These are phyloP conservation scores for Temnothorax ravouxi DNA, from an alignment of 2,888 invertebrate species.

Conservation along the genomic window DNA sequence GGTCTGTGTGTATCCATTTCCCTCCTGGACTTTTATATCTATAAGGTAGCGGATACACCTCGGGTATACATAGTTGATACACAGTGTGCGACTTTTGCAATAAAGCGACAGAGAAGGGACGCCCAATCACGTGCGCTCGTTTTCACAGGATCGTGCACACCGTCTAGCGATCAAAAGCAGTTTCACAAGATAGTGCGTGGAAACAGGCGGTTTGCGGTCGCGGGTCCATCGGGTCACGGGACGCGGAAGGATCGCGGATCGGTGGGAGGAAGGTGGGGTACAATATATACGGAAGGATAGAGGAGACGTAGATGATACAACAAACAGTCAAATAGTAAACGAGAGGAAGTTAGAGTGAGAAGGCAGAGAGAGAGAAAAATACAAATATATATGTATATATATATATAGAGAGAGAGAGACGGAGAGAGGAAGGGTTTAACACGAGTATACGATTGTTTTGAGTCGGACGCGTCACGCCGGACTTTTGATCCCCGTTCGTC, in stretches of 20 bases:
- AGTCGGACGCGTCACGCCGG: conserved; percentile 36
- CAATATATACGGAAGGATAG: background rate
- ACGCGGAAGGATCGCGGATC: background rate
- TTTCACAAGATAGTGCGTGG: conserved; percentile 72
- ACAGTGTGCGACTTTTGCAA: conserved; percentile 81
- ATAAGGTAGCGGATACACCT: conserved; percentile 67
- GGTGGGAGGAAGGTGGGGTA: background rate
- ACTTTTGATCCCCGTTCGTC: conserved; percentile 36
- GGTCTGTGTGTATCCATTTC: conserved; percentile 62
- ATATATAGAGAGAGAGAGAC: conserved; percentile 41
- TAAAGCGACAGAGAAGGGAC: conserved; percentile 86
- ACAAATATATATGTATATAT: conserved; percentile 38
- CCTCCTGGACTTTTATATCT: conserved; percentile 50
- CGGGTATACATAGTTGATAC: conserved; percentile 43
- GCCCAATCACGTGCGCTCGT: conserved; percentile 85
- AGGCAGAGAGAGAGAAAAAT: conserved; percentile 42
- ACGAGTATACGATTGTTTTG: conserved; percentile 50
- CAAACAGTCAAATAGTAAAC: conserved; percentile 46
- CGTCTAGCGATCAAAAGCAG: conserved; percentile 84
- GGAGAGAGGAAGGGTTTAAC: conserved; percentile 54
- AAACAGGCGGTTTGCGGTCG: conserved; percentile 59
- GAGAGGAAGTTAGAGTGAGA: conserved; percentile 55
- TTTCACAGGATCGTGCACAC: conserved; percentile 79
- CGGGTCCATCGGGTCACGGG: conserved; percentile 27
- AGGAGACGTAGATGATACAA: conserved; percentile 9